These are phyloP conservation scores for Maconellicoccus hirsutus DNA, from an alignment of 1,140 invertebrate species.

Conservation along the genomic window DNA sequence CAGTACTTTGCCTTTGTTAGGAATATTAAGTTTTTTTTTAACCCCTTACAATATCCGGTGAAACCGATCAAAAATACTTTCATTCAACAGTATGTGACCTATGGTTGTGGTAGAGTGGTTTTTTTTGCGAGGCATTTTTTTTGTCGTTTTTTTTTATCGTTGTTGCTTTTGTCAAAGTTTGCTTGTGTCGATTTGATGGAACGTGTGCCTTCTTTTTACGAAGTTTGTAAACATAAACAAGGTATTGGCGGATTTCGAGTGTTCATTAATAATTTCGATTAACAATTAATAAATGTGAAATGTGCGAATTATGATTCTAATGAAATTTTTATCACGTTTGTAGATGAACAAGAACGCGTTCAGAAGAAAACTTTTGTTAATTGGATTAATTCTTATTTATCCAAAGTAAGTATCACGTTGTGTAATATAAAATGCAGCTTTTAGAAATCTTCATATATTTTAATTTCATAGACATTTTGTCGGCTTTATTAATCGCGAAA, in stretches of 20 bases:
- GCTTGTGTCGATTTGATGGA: not conserved
- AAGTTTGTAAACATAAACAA: constrained; percentile 29
- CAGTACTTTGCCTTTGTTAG: constrained; percentile 18
- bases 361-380: constrained; percentile 99
- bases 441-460: no score
- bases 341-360: constrained; percentile 98
- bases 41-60: constrained; percentile 18
- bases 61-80: constrained; percentile 19
- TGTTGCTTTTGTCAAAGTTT: not conserved
- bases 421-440: no score
- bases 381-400: constrained; percentile 97
- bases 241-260: constrained; percentile 33
- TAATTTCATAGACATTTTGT: no score
- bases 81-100: constrained; percentile 17
- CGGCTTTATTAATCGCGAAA: no score
- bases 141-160: constrained; percentile 31
- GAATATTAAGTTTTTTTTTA: constrained; percentile 14
- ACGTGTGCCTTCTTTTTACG: constrained; percentile 14
- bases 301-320: not conserved
- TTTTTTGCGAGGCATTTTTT: not conserved
- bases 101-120: not conserved
- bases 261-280: no score
- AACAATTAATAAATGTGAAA: no score
- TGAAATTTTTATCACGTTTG: constrained; percentile 39
- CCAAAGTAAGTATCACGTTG: constrained; percentile 59